phyloP scores from a whole-genome alignment of 2,113 vertebrate species.

The Prietella phreatophila region DNA sequence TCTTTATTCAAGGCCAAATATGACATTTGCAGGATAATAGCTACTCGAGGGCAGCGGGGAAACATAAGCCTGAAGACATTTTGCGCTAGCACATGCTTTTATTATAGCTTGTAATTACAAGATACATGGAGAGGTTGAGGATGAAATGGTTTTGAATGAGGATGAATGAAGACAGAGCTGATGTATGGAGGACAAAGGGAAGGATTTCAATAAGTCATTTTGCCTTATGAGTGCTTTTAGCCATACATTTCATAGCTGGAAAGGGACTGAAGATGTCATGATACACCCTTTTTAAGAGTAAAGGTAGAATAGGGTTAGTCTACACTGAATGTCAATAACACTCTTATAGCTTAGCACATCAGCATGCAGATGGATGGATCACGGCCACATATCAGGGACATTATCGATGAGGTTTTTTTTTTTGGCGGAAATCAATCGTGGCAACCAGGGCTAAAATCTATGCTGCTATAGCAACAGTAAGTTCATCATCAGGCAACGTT shows the following conservation, averaged over 20 bases:
- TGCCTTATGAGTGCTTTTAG: slow-evolving; percentile 11
- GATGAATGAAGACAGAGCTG: background rate
- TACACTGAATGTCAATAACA: background rate
- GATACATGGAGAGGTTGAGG: background rate
- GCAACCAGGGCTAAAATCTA: slow-evolving; percentile 56
- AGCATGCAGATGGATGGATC: background rate
- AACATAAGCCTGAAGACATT: slow-evolving; percentile 52
- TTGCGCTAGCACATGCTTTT: background rate
- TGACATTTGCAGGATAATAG: slow-evolving; percentile 41
- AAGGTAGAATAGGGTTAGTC: background rate
- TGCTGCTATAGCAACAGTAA: slow-evolving; percentile 65
- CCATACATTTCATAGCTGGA: background rate
- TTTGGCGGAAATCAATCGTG: slow-evolving; percentile 21
- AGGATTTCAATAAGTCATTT: background rate
- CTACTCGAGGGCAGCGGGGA: slow-evolving; percentile 48
- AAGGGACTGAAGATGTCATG: background rate
- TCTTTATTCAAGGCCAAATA: slow-evolving; percentile 57
- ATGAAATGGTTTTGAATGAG: background rate
- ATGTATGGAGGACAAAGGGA: slow-evolving; percentile 3
- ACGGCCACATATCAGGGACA: background rate
- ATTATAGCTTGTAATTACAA: background rate
- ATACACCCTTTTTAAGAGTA: background rate
- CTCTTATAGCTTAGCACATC: background rate
- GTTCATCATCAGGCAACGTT: slow-evolving; percentile 51
- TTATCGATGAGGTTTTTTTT: background rate